phyloP scores from a whole-genome alignment of 2,113 vertebrate genomes.

The Sinocyclocheilus maitianheensis region DNA sequence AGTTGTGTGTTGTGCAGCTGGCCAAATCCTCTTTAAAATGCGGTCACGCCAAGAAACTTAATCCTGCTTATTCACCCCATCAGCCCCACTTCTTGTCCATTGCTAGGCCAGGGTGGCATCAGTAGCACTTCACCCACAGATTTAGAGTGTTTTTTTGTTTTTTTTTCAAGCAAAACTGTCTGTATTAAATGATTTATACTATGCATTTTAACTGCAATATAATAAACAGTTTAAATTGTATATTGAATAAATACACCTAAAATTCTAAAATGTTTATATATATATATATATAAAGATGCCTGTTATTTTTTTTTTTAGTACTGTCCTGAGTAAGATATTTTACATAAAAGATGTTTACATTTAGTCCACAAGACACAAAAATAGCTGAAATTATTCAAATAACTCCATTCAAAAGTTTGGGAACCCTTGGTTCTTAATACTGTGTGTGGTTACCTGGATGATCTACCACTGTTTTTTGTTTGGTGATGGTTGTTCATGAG shows the following conservation, averaged over 20 bases:
- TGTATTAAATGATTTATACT: neutral
- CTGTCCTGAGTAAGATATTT: too few relatives aligned
- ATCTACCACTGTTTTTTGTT: too few relatives aligned
- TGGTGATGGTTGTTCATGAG: too few relatives aligned
- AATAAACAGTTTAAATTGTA: neutral
- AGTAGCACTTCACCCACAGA: neutral
- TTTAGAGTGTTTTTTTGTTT: neutral
- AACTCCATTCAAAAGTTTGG: too few relatives aligned
- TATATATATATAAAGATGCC: too few relatives aligned
- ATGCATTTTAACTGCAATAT: neutral
- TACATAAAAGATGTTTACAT: too few relatives aligned
- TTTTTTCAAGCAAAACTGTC: neutral
- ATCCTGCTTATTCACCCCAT: slow-evolving; percentile 13
- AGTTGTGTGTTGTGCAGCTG: neutral
- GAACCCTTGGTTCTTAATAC: too few relatives aligned
- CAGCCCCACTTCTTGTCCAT: neutral
- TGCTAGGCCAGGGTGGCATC: neutral
- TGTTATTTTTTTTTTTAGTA: too few relatives aligned
- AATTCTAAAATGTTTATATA: too few relatives aligned
- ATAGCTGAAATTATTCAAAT: too few relatives aligned
- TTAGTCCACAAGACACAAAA: too few relatives aligned
- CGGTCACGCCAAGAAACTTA: slow-evolving; percentile 22
- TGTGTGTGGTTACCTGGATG: too few relatives aligned
- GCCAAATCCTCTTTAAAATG: slow-evolving; percentile 27
- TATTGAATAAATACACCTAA: neutral